Base-by-base conservation (phyloP, 30 jellyfish, hydroid and myxozoan genomes). In the Aurelia aurita region DNA sequence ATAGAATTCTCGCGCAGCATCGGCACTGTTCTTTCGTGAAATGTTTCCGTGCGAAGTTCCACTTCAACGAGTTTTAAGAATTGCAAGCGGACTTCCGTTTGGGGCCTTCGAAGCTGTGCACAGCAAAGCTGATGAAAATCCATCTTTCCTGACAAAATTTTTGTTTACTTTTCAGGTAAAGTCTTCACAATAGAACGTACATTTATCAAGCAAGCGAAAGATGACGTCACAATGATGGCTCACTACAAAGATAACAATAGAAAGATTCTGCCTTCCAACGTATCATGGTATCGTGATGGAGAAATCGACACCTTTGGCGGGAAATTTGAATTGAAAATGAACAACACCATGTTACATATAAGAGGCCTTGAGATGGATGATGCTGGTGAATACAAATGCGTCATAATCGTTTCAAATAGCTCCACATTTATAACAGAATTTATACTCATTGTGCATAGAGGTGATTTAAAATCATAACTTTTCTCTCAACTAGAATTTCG, bases 321-420 rank as follows among this genome's bases (percentile, higher is more conserved):
- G 31, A 64, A 66, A 19, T 69, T 46, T 44, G 46, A 43, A 44
- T 43, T 71, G 5, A 46, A 64, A 55, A 58, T 32, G 1, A 71
- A 59, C 74, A 69, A 63, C 23, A 69, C 93, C 1, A 53, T 23
- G n/a, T 46, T 83, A 65, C 66, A 3, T 5, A 83, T 83, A 23
- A 54, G 43, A 9, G 69, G 70, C 15, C 64, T 71, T 25, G 64
- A 59, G 58, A 5, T 58, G 63, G 19, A 22, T 22, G 93, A 83
- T 49, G 67, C 83, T 25, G 93, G 93, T 3, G 66, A 20, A 0
- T 83, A 83, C 74, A 55, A 43, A 47, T 70, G 87, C 62, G n/a
- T 58, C 21, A 9, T 71, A 2, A 28, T 22, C 9, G 55, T 54
- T 13, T 25, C 51, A 25, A 23, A 34, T 20, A 60, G 44, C 32